Base-by-base conservation (phyloP, 2,888 invertebrate genomes). In the Leptinotarsa rubiginosa region DNA sequence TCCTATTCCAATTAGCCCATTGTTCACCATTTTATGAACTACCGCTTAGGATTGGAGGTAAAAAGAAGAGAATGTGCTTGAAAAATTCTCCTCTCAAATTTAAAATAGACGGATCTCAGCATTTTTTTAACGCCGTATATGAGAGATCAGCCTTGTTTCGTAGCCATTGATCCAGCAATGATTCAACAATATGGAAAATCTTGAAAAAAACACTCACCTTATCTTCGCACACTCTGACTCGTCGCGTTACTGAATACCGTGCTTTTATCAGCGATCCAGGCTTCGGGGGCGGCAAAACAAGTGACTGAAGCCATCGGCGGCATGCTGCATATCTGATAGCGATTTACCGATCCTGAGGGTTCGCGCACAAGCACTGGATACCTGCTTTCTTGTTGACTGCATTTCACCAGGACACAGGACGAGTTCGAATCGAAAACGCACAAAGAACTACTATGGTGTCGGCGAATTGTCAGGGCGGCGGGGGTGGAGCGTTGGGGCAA, bases 301-400 rank as follows among this genome's bases (percentile, higher is more conserved):
- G 85, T 85, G 84, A 84, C 83, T 80, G 82, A 82, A 84, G 79
- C 79, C 82, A 80, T 79, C 83, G 84, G 80, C 85, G 83, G 83
- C 85, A 86, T 84, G 83, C 84, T 85, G 85, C 86, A 86, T 86
- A 86, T 85, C 85, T 85, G 85, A 85, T 85, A 84, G 82, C 82
- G 83, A 83, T 85, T 74, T 86, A 86, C 85, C 85, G 86, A 86
- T 86, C 85, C 83, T 83, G 71, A 68, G 80, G 80, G 83, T 83
- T 84, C 85, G 87, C 87, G 86, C 87, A 87, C 81, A 85, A 86
- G 86, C 87, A 86, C 83, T 86, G 84, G 83, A 82, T 84, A 84
- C 85, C 85, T 85, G 84, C 82, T 80, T 79, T 75, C 73, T 75
- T 69, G 74, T 68, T 69, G 74, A 59, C 54, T 69, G 73, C 74